These are phyloP conservation scores for Antheraea yamamai DNA, from an alignment of 2,888 invertebrate species.

Conservation along the genomic window DNA sequence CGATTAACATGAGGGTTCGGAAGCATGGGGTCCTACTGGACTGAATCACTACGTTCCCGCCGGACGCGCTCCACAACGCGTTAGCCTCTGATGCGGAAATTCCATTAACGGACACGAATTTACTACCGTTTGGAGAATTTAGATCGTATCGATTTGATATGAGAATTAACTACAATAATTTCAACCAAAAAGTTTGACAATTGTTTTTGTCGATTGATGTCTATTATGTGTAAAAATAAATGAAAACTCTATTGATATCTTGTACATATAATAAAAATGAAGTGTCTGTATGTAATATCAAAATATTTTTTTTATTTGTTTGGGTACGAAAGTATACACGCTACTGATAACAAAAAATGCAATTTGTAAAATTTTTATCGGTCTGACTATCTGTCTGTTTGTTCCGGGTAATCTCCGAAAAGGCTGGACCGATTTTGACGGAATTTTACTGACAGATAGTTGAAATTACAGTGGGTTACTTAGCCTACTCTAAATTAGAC, in stretches of 20 bases:
- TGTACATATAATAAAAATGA: no score
- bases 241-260: neutral
- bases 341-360: no score
- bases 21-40: conserved; percentile 22
- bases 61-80: conserved; percentile 44
- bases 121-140: conserved; percentile 48
- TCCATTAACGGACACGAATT: conserved; percentile 70
- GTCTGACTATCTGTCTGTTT: no score
- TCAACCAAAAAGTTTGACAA: neutral
- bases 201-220: neutral
- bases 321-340: no score
- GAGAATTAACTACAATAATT: conserved; percentile 37
- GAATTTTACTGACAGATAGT: no score
- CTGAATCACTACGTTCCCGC: conserved; percentile 24
- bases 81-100: conserved; percentile 63
- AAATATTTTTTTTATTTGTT: no score
- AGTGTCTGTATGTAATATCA: no score
- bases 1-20: conserved; percentile 62
- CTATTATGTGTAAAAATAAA: neutral
- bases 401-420: no score
- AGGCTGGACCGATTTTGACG: no score
- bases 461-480: no score
- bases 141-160: conserved; percentile 50
- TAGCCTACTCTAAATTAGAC: no score
- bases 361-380: no score